Percentiles rank a stretch among this genome's conserved stretches.
Conservation (phyloP, 1,140 invertebrate genomes). For the Oscheius sp. region DNA sequence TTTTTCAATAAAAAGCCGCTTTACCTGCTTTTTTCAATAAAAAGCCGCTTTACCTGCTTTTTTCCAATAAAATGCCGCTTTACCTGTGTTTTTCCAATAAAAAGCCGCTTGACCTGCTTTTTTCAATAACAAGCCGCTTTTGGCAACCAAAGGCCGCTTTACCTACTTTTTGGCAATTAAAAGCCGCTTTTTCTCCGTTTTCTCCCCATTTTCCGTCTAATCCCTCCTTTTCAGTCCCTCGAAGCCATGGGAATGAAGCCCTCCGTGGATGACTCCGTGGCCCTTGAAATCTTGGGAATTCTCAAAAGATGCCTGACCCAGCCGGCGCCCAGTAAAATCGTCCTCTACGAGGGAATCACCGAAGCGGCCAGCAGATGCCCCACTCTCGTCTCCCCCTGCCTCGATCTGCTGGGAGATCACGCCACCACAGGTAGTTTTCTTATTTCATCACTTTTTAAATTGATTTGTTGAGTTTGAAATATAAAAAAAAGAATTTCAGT, state of each 20-base stretch:
- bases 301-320: constrained; percentile 14
- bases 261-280: constrained; percentile 16
- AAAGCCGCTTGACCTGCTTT: too few species aligned
- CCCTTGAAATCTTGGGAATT: constrained; percentile 22
- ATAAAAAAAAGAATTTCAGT: neutral
- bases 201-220: too few species aligned
- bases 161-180: too few species aligned
- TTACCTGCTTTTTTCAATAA: too few species aligned
- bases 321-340: constrained; percentile 9
- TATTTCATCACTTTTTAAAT: constrained; percentile 11
- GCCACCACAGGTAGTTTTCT: neutral
- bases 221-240: neutral
- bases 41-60: too few species aligned
- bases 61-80: too few species aligned
- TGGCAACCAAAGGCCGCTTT: too few species aligned
- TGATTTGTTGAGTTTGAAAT: too few species aligned
- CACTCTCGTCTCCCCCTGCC: constrained; percentile 1
- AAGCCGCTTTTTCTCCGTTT: too few species aligned
- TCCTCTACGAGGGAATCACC: constrained; percentile 18
- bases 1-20: too few species aligned
- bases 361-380: constrained; percentile 2
- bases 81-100: too few species aligned
- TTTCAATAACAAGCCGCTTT: too few species aligned
- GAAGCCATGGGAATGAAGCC: constrained; percentile 12
- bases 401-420: constrained; percentile 12